A percentile compares a stretch with the other conserved stretches of the same genome.
Conservation (phyloP, 2,797 vertebrate species). For the Denticeps clupeoides region DNA sequence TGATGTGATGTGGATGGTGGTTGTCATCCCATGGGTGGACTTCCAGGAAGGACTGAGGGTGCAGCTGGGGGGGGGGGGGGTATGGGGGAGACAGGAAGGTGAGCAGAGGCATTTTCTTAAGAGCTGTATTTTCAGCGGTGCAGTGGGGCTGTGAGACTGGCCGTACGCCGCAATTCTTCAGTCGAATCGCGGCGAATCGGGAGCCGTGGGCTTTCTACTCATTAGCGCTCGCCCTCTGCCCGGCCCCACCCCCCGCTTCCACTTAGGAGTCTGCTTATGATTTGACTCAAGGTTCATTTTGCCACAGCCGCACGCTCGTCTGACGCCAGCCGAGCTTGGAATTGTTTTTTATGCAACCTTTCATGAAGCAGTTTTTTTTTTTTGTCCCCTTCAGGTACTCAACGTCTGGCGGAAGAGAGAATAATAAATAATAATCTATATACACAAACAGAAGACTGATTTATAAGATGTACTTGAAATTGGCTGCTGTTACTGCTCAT, state of each 20-base stretch:
- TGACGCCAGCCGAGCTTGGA: slow-evolving; percentile 7
- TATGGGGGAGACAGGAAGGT: no score
- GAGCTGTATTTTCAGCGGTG: slow-evolving; percentile 17
- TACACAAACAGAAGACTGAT: no score
- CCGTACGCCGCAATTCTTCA: no score
- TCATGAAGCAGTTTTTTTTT: not conserved
- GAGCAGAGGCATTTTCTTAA: slow-evolving; percentile 8
- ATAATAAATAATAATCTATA: no score
- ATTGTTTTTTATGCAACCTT: slow-evolving; percentile 10
- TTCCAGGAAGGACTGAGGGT: no score
- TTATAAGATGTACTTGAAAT: no score
- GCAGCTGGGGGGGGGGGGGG: not conserved
- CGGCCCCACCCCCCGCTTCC: not conserved
- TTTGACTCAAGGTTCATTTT: slow-evolving; percentile 11
- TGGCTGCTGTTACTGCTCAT: no score
- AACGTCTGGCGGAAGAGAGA: no score
- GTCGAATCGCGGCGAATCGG: no score
- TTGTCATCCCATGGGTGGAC: no score
- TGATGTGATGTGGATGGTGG: no score
- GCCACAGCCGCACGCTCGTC: slow-evolving; percentile 8
- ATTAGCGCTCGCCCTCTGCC: slow-evolving; percentile 4
- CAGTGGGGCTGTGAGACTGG: slow-evolving; percentile 7
- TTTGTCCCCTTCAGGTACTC: no score
- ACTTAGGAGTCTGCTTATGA: slow-evolving; percentile 19
- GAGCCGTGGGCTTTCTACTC: not conserved